Conservation (phyloP, 1,140 invertebrate species). For the Pseudomyrmex dendroicus region DNA sequence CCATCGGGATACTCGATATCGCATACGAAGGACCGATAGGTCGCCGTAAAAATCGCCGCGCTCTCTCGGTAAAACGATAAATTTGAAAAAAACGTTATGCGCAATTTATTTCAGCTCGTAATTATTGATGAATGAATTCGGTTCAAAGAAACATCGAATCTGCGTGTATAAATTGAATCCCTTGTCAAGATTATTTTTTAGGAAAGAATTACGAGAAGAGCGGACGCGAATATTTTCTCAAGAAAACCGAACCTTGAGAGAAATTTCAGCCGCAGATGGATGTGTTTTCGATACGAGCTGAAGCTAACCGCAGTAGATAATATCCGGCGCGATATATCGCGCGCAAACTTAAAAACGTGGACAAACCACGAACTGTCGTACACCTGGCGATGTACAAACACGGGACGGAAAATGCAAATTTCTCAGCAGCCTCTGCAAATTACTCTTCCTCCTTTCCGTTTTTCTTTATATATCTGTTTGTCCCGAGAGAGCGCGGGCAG, state of each 20-base stretch:
- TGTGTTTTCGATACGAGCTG: constrained; percentile 46
- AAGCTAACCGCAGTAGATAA: constrained; percentile 29
- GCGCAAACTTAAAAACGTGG: constrained; percentile 13
- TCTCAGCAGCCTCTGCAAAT: neutral
- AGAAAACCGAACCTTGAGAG: neutral
- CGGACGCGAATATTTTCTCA: constrained; percentile 50
- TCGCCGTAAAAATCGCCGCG: constrained; percentile 21
- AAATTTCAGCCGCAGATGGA: neutral
- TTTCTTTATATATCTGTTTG: neutral
- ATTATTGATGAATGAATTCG: too few relatives aligned
- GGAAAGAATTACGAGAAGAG: neutral
- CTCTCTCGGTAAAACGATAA: constrained; percentile 6
- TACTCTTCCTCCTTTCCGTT: too few relatives aligned
- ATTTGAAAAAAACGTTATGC: neutral
- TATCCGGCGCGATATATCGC: constrained; percentile 1
- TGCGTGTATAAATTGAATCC: constrained; percentile 13
- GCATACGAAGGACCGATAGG: constrained; percentile 59
- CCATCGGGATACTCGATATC: constrained; percentile 67
- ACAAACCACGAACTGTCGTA: constrained; percentile 20
- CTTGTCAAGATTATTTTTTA: neutral
- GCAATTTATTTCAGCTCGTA: neutral
- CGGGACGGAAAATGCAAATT: constrained; percentile 44
- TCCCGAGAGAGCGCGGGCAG: neutral
- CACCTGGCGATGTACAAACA: constrained; percentile 51
- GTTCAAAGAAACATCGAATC: neutral